Percentiles rank a stretch among this genome's conserved stretches.
These are phyloP conservation scores for Galbula dea DNA, from an alignment of 2,113 vertebrate species.

Conservation along the genomic window DNA sequence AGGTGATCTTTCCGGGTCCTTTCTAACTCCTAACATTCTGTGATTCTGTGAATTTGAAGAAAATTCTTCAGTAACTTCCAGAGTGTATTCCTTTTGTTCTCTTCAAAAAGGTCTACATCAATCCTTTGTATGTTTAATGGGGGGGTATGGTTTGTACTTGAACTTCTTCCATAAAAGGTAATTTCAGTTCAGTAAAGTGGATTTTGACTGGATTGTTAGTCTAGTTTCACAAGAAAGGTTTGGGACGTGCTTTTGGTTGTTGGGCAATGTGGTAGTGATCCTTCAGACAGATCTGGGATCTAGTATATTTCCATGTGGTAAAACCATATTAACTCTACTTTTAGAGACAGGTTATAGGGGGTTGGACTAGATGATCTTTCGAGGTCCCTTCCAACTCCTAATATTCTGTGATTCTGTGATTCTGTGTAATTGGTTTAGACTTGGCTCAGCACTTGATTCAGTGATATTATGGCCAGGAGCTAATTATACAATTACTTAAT, in stretches of 20 bases:
- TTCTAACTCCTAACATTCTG: too few species aligned
- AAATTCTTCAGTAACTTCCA: background rate
- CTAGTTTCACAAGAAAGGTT: background rate
- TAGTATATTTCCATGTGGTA: background rate
- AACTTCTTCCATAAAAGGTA: background rate
- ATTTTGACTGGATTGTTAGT: background rate
- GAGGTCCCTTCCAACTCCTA: too few species aligned
- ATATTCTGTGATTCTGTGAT: too few species aligned
- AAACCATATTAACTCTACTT: background rate
- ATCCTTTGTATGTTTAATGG: fast-evolving
- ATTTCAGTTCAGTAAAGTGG: background rate
- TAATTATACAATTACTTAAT: background rate
- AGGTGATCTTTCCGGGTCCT: too few species aligned
- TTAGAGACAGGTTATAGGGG: too few species aligned
- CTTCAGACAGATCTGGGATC: background rate
- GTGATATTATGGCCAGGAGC: background rate
- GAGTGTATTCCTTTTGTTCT: background rate
- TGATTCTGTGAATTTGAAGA: too few species aligned
- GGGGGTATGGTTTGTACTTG: background rate
- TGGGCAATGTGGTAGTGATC: background rate
- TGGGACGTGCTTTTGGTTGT: background rate
- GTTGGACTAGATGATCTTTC: too few species aligned
- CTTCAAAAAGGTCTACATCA: background rate
- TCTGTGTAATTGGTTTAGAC: background rate
- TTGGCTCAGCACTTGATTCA: background rate